Evolutionary conservation across 2,888 invertebrate species (phyloP).

Genomic region (Stegana nigrithorax): DNA sequence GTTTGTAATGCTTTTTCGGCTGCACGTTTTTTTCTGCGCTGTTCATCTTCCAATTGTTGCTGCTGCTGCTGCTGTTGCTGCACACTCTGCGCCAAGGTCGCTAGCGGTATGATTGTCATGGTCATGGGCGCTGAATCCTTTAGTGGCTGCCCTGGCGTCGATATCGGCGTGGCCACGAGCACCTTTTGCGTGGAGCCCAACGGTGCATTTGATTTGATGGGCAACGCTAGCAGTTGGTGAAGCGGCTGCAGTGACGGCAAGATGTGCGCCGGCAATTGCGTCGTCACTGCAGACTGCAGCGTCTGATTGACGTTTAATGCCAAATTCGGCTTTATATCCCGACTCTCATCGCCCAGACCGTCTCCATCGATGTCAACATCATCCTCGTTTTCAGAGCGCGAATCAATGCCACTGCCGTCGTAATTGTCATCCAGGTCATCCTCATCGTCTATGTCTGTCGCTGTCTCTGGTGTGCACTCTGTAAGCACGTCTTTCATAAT

Average conservation of each 20-base stretch:
- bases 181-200: slow-evolving; percentile 55
- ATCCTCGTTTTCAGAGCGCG: slow-evolving; percentile 37
- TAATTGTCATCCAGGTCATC: slow-evolving; percentile 22
- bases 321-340: slow-evolving; percentile 42
- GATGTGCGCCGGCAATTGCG: slow-evolving; percentile 9
- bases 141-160: slow-evolving; percentile 36
- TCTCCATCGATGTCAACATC: slow-evolving; percentile 38
- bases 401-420: slow-evolving; percentile 35
- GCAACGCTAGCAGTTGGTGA: slow-evolving; percentile 40
- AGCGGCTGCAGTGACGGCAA: slow-evolving; percentile 5
- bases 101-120: slow-evolving; percentile 63
- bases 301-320: background rate
- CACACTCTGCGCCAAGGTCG: slow-evolving; percentile 50
- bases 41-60: background rate
- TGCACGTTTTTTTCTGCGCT: slow-evolving; percentile 22
- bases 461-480: slow-evolving; percentile 43
- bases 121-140: slow-evolving; percentile 50
- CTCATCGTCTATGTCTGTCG: background rate
- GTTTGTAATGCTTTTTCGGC: slow-evolving; percentile 15
- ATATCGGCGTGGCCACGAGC: slow-evolving; percentile 59
- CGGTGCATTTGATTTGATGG: slow-evolving; percentile 33
- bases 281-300: slow-evolving; percentile 8
- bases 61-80: slow-evolving; percentile 34
- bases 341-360: slow-evolving; percentile 26
- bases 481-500: slow-evolving; percentile 59